These are phyloP conservation scores for Neosilurus hyrtlii DNA, from an alignment of 2,797 vertebrate species.

Conservation along the genomic window DNA sequence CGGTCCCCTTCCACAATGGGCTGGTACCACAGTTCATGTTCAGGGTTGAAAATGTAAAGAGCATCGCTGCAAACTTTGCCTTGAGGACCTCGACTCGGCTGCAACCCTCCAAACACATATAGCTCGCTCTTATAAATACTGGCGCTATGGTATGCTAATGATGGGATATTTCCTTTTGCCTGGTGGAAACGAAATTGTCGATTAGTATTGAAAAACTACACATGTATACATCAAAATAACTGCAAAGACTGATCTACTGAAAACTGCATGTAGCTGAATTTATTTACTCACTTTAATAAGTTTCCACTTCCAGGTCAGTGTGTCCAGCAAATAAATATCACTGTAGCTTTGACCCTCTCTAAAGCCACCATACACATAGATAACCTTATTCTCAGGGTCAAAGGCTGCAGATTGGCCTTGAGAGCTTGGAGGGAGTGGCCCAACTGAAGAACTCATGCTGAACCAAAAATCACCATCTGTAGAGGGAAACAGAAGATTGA, in stretches of 20 bases:
- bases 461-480: slow-evolving; percentile 86
- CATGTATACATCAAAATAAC: not conserved
- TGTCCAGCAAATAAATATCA: slow-evolving; percentile 79
- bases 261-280: not conserved
- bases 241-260: not conserved
- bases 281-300: slow-evolving; percentile 70
- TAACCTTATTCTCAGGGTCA: slow-evolving; percentile 79
- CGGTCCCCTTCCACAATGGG: slow-evolving; percentile 85
- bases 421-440: slow-evolving; percentile 64
- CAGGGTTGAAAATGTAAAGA: slow-evolving; percentile 87
- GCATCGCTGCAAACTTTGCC: slow-evolving; percentile 78
- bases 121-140: slow-evolving; percentile 83
- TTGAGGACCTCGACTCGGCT: slow-evolving; percentile 61
- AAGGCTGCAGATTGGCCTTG: slow-evolving; percentile 83
- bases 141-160: slow-evolving; percentile 81
- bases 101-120: slow-evolving; percentile 85
- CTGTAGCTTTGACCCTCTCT: slow-evolving; percentile 72
- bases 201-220: not conserved
- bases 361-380: slow-evolving; percentile 85
- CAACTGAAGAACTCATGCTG: slow-evolving; percentile 72
- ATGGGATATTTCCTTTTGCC: slow-evolving; percentile 82
- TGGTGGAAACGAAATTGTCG: slow-evolving; percentile 53
- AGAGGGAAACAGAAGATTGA: slow-evolving; percentile 18
- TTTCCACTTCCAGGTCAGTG: slow-evolving; percentile 86
- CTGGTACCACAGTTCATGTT: slow-evolving; percentile 89